Percentiles rank a stretch among this genome's conserved stretches.
Evolutionary conservation across 2,113 vertebrate species (phyloP).

Genomic region (Macroglossus sobrinus): DNA sequence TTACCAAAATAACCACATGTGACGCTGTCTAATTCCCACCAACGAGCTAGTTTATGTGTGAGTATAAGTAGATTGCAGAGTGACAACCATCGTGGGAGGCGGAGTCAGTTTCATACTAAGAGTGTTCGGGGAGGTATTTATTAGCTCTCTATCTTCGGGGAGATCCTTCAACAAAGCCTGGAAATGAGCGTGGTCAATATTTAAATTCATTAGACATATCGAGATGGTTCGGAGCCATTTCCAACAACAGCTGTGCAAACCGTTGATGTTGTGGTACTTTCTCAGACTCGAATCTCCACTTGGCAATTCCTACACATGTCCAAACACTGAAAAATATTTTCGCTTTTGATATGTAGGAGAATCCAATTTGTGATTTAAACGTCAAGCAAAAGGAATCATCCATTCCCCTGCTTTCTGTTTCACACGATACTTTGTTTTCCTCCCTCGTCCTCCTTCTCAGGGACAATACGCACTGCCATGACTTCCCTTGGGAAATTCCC

Average conservation of each 20-base stretch:
- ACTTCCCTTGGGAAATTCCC: slow-evolving; percentile 63
- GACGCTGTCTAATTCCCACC: neutral
- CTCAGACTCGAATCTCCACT: slow-evolving; percentile 45
- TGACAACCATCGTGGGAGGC: neutral
- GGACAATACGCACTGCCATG: neutral
- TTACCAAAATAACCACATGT: neutral
- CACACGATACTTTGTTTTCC: neutral
- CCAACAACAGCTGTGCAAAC: slow-evolving; percentile 59
- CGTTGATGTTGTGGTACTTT: slow-evolving; percentile 26
- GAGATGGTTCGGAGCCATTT: neutral
- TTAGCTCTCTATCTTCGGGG: neutral
- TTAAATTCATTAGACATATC: neutral
- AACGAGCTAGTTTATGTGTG: neutral
- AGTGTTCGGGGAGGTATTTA: neutral
- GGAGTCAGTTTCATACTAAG: neutral
- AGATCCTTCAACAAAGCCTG: neutral
- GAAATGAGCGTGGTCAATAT: neutral
- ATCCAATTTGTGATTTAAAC: slow-evolving; percentile 56
- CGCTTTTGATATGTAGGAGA: slow-evolving; percentile 26
- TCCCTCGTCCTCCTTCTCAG: neutral
- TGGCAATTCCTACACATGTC: slow-evolving; percentile 42
- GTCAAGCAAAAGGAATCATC: slow-evolving; percentile 29
- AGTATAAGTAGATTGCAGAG: neutral
- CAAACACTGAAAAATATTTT: slow-evolving; percentile 57
- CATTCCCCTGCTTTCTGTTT: neutral